Evolutionary conservation across 2,888 invertebrate genomes (phyloP).

Genomic region (Drosophila macrospina): DNA sequence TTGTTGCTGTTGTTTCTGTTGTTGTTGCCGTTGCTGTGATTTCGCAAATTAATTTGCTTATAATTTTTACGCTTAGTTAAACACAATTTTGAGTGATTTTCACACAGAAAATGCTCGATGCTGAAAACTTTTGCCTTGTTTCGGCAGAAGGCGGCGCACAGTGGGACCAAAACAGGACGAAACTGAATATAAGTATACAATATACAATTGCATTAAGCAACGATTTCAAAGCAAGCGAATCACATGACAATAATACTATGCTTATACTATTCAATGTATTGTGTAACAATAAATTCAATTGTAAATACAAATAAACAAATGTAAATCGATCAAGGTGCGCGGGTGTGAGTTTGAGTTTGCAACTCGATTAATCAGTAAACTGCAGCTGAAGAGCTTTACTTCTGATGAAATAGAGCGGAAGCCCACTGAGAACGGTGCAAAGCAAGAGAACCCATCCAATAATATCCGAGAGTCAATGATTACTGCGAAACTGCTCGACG

Average conservation of each 20-base stretch:
- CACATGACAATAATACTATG: not conserved
- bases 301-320: too few relatives aligned
- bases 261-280: not conserved
- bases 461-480: too few relatives aligned
- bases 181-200: not conserved
- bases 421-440: too few relatives aligned
- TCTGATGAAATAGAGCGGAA: too few relatives aligned
- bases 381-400: too few relatives aligned
- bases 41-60: slow-evolving; percentile 85
- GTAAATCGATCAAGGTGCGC: too few relatives aligned
- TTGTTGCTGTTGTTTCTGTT: slow-evolving; percentile 15
- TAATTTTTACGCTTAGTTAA: slow-evolving; percentile 86
- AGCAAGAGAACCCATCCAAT: too few relatives aligned
- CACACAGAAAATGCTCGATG: slow-evolving; percentile 74
- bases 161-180: slow-evolving; percentile 33
- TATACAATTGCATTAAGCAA: too few relatives aligned
- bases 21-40: slow-evolving; percentile 68
- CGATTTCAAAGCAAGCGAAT: not conserved
- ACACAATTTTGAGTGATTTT: slow-evolving; percentile 85
- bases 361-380: too few relatives aligned
- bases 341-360: too few relatives aligned
- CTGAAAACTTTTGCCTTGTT: slow-evolving; percentile 65
- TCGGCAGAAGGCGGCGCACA: slow-evolving; percentile 53
- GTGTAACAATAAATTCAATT: too few relatives aligned
- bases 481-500: too few relatives aligned